phyloP scores from a whole-genome alignment of 2,888 invertebrate genomes.

The Lasioglossum marginatum region DNA sequence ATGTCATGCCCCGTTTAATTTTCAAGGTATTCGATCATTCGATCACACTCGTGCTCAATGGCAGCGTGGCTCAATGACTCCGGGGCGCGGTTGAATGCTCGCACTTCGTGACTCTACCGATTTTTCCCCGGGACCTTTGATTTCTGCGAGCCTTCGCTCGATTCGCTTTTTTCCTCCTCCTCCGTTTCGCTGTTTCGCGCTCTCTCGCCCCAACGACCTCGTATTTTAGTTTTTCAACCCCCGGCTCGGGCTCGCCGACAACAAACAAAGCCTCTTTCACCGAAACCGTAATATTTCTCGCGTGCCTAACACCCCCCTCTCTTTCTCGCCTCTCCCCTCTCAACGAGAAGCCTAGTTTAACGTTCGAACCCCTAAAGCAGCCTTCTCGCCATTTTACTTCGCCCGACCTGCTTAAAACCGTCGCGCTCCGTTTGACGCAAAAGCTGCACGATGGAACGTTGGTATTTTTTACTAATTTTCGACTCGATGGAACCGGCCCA shows the following conservation, averaged over 20 bases:
- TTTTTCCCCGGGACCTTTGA: constrained; percentile 3
- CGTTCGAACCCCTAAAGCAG: background rate
- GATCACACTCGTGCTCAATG: constrained; percentile 8
- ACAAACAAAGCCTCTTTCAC: constrained; percentile 1
- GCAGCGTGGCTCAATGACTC: background rate
- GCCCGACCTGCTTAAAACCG: background rate
- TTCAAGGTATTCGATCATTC: constrained; percentile 10
- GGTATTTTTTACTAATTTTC: background rate
- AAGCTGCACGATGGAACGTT: background rate
- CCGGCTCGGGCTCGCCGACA: background rate
- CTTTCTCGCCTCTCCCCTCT: background rate
- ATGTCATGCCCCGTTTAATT: constrained; percentile 10
- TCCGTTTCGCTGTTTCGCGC: background rate
- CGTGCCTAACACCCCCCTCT: background rate
- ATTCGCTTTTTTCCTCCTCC: background rate
- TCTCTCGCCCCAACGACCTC: background rate
- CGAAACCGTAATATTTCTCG: constrained; percentile 12
- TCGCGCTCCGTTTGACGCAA: background rate
- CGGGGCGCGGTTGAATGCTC: background rate
- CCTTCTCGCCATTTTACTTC: background rate
- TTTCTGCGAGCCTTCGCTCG: background rate
- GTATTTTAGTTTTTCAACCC: background rate
- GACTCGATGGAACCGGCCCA: background rate
- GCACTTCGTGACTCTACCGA: background rate
- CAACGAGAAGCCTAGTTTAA: background rate